Evolutionary conservation across 2,888 invertebrate species (phyloP).

Genomic region (Gari tellinella): DNA sequence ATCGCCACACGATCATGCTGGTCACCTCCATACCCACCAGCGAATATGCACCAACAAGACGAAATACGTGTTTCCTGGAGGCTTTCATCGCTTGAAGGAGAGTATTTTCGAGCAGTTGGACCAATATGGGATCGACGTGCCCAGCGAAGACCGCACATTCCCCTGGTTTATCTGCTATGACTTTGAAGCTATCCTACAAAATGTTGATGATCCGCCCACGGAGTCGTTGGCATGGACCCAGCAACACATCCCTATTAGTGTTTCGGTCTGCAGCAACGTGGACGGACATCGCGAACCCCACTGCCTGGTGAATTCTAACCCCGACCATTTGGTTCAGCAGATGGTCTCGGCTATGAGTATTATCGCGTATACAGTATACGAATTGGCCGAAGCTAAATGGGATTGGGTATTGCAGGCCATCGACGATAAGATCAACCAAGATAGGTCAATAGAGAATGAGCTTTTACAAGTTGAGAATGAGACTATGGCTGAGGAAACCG

Average conservation of each 20-base stretch:
- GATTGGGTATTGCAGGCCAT: not conserved
- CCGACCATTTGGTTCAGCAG: constrained; percentile 7
- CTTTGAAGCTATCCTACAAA: no score
- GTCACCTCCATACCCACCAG: constrained; percentile 30
- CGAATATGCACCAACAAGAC: constrained; percentile 29
- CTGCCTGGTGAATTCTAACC: constrained; percentile 25
- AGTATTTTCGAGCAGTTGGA: constrained; percentile 36
- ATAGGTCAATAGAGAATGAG: not conserved
- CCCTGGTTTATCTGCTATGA: not conserved
- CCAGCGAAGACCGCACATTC: not conserved
- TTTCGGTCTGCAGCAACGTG: constrained; percentile 40
- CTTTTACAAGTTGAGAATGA: no score
- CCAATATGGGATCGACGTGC: constrained; percentile 26
- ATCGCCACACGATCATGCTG: constrained; percentile 16
- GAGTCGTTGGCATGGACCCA: no score
- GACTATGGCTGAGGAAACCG: no score
- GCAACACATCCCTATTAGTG: constrained; percentile 27
- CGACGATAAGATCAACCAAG: not conserved
- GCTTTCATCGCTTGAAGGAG: constrained; percentile 10
- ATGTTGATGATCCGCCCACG: no score
- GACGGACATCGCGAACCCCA: constrained; percentile 16
- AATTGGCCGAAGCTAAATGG: constrained; percentile 11
- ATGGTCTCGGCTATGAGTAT: constrained; percentile 2
- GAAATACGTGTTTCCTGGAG: constrained; percentile 29
- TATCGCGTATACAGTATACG: constrained; percentile 1